Percentiles rank a stretch among this genome's conserved stretches.
These are phyloP conservation scores for Hemiscyllium ocellatum DNA, from an alignment of 2,113 vertebrate genomes.

Conservation along the genomic window DNA sequence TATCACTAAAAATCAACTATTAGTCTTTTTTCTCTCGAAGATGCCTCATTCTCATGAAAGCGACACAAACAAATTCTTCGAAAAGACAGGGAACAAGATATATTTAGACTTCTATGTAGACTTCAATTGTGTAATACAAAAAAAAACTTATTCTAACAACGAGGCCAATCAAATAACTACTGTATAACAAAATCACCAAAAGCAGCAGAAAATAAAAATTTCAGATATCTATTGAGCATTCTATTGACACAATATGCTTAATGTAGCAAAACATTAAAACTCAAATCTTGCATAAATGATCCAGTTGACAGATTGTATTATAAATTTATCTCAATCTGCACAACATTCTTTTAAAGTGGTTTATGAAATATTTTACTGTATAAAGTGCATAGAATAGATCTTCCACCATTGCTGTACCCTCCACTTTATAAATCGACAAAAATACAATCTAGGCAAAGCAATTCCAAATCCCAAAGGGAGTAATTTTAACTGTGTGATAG, in stretches of 20 bases:
- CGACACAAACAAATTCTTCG: neutral
- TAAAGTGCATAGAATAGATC: neutral
- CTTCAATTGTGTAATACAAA: neutral
- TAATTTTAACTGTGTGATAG: neutral
- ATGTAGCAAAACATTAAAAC: conserved; percentile 34
- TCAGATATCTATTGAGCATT: neutral
- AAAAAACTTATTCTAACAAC: neutral
- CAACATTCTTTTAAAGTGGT: conserved; percentile 9
- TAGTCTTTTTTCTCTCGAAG: neutral
- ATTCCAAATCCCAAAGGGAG: neutral
- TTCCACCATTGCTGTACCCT: neutral
- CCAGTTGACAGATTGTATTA: neutral
- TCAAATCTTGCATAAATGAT: conserved; percentile 32
- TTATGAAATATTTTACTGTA: neutral
- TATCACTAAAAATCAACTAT: neutral
- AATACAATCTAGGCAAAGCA: neutral
- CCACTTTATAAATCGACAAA: neutral
- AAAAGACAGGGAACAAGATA: too few species aligned
- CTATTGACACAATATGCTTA: conserved; percentile 5
- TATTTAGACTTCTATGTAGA: neutral
- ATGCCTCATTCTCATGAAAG: neutral
- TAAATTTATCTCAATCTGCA: neutral
- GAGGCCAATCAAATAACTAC: neutral
- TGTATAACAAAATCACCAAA: neutral
- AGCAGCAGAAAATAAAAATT: neutral